These are phyloP conservation scores for Poecilia latipinna DNA, from an alignment of 2,113 vertebrate species.

Conservation along the genomic window DNA sequence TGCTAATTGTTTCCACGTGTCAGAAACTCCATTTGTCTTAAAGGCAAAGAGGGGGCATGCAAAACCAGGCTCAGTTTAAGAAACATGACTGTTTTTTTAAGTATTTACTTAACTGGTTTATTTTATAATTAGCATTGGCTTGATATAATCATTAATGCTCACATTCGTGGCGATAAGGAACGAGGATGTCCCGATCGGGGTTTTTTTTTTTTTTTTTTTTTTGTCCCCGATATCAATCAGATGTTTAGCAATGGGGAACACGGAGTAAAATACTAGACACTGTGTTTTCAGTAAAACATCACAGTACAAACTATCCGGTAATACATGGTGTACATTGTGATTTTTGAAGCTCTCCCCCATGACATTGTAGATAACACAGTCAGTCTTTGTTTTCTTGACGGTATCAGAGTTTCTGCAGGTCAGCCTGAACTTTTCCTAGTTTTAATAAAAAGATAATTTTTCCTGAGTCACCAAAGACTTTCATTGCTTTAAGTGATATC, in stretches of 20 bases:
- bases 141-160: neutral
- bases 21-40: conserved; percentile 8
- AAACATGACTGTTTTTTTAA: neutral
- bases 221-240: neutral
- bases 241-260: neutral
- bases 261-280: too few species aligned
- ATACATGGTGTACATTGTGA: too few species aligned
- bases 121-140: neutral
- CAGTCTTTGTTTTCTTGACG: too few species aligned
- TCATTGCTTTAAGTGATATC: neutral
- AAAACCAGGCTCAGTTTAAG: neutral
- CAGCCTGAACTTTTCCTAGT: too few species aligned
- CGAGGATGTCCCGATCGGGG: neutral
- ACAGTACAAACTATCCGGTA: neutral
- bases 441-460: too few species aligned
- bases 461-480: too few species aligned
- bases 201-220: neutral
- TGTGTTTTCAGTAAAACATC: neutral
- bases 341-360: too few species aligned
- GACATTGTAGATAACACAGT: too few species aligned
- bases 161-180: neutral
- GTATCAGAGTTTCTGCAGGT: too few species aligned
- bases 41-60: neutral
- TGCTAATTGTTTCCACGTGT: conserved; percentile 53
- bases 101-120: neutral